These are phyloP conservation scores for Sternarchorhynchus goeldii DNA, from an alignment of 2,797 vertebrate genomes.

Conservation along the genomic window DNA sequence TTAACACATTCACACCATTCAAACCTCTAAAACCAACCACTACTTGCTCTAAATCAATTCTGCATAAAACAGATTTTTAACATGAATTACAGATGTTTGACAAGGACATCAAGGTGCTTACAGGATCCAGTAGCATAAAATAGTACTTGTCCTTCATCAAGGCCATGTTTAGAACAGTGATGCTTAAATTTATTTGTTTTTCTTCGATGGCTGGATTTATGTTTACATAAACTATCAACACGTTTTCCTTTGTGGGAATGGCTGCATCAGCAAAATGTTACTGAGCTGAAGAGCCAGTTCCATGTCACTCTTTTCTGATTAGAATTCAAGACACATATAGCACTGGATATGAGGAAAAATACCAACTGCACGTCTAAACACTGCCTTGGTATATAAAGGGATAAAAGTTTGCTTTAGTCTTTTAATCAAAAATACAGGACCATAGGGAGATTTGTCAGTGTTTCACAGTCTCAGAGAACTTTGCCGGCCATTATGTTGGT, in stretches of 20 bases:
- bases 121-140: constrained; percentile 22
- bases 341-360: constrained; percentile 10
- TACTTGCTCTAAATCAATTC: constrained; percentile 17
- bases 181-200: not conserved
- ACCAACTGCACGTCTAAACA: not conserved
- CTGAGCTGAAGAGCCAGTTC: not conserved
- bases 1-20: constrained; percentile 19
- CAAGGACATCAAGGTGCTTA: constrained; percentile 42
- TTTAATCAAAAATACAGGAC: constrained; percentile 19
- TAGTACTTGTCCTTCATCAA: not conserved
- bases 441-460: not conserved
- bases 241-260: not conserved
- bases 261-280: not conserved
- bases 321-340: not conserved
- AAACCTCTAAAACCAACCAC: constrained; percentile 12
- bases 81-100: constrained; percentile 6
- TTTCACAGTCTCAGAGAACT: constrained; percentile 60
- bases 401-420: constrained; percentile 6
- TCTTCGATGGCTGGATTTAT: not conserved
- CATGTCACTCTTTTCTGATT: not conserved
- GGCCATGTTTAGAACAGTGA: not conserved
- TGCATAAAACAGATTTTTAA: constrained; percentile 31
- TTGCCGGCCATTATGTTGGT: constrained; percentile 83
- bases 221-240: not conserved
- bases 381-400: constrained; percentile 22